Conservation (phyloP, 2,797 vertebrate genomes). For the Agapornis canus region DNA sequence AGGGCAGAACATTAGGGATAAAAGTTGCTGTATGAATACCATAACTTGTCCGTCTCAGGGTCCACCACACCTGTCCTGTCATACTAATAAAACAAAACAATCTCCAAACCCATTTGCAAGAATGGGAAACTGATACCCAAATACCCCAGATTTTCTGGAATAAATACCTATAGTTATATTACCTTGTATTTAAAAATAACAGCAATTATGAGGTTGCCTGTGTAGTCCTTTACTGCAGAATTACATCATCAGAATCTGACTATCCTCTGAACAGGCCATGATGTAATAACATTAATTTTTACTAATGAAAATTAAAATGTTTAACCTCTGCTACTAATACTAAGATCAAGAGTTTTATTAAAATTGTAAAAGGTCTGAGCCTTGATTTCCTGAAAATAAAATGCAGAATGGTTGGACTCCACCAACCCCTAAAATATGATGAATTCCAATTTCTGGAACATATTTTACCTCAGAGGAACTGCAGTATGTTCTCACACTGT, state of each 20-base stretch:
- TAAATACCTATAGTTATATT: background rate
- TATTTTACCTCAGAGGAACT: background rate
- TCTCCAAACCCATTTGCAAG: rapidly evolving
- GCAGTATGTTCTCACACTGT: background rate
- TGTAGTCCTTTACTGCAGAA: background rate
- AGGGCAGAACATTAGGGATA: background rate
- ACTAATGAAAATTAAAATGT: background rate
- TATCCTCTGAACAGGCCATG: background rate
- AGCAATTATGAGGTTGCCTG: background rate
- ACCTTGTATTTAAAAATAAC: background rate
- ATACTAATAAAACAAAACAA: background rate
- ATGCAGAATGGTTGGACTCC: background rate
- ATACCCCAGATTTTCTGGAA: background rate
- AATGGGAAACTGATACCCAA: background rate
- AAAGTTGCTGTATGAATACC: background rate
- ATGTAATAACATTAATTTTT: slow-evolving; percentile 5
- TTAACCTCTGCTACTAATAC: background rate
- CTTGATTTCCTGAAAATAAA: background rate
- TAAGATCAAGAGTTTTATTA: background rate
- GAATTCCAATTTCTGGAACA: background rate
- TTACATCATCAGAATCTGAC: background rate
- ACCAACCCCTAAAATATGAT: background rate
- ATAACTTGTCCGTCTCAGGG: background rate
- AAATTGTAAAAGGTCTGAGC: background rate
- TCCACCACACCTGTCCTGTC: background rate